Conservation (phyloP, 1,140 invertebrate species). For the Tetranychus cinnabarinus region DNA sequence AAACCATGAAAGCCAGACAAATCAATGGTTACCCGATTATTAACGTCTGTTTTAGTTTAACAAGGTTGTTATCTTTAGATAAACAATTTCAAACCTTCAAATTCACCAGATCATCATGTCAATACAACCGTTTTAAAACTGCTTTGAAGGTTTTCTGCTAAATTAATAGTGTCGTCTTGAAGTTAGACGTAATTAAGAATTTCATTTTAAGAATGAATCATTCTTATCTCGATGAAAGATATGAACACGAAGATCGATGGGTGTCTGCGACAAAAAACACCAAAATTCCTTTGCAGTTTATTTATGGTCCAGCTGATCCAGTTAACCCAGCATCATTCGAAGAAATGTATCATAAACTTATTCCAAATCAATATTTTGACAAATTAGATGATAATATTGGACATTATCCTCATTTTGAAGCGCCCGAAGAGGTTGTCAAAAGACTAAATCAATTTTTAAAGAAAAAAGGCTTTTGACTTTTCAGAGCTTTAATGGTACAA, state of each 20-base stretch:
- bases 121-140: no score
- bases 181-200: no score
- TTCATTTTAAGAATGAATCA: no score
- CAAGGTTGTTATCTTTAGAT: no score
- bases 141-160: no score
- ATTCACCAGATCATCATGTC: no score
- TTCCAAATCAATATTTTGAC: constrained; percentile 4
- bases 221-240: constrained; percentile 11
- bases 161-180: no score
- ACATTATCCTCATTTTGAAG: constrained; percentile 13
- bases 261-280: constrained; percentile 16
- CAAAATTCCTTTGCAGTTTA: constrained; percentile 15
- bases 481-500: no score
- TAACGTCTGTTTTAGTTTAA: no score
- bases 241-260: constrained; percentile 17
- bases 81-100: no score
- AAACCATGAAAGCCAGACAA: no score
- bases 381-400: constrained; percentile 8
- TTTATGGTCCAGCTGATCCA: constrained; percentile 20
- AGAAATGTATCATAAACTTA: constrained; percentile 13
- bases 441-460: not conserved
- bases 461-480: not conserved
- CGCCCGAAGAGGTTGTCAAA: constrained; percentile 6
- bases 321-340: constrained; percentile 17
- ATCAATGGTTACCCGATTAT: no score